Evolutionary conservation across 2,113 vertebrate species (phyloP).

Genomic region (Taxidea taxus): DNA sequence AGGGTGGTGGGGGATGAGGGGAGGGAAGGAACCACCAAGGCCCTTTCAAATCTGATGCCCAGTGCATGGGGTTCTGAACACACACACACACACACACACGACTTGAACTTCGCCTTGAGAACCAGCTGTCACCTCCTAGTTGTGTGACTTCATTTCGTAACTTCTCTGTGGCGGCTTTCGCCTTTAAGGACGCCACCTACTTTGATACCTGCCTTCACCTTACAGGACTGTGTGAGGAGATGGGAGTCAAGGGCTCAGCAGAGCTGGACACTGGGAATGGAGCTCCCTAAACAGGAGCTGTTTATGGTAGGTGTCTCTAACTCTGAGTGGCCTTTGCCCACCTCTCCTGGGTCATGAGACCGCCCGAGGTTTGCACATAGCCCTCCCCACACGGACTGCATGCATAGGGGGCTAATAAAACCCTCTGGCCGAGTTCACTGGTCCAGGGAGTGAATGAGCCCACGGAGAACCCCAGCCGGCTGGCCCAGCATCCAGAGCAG

Average conservation of each 20-base stretch:
- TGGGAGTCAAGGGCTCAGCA: neutral
- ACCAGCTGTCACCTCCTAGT: neutral
- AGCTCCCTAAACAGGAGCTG: neutral
- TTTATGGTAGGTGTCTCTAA: neutral
- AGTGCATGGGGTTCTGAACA: accelerated
- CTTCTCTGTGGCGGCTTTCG: neutral
- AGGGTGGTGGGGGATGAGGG: no score
- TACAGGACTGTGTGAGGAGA: accelerated
- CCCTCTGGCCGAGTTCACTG: neutral
- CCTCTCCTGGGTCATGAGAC: neutral
- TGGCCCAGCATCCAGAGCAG: neutral
- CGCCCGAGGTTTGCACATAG: neutral
- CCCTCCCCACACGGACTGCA: neutral
- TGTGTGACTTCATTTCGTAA: neutral
- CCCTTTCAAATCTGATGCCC: neutral
- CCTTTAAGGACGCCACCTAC: neutral
- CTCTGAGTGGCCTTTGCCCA: neutral
- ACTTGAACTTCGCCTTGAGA: neutral
- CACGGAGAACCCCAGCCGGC: neutral
- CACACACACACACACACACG: neutral
- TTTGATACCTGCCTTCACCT: neutral
- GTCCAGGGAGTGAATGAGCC: neutral
- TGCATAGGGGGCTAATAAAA: neutral
- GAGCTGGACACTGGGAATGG: neutral
- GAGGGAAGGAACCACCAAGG: neutral